These are phyloP conservation scores for Chouioia cunea DNA, from an alignment of 2,888 invertebrate species.

Conservation along the genomic window DNA sequence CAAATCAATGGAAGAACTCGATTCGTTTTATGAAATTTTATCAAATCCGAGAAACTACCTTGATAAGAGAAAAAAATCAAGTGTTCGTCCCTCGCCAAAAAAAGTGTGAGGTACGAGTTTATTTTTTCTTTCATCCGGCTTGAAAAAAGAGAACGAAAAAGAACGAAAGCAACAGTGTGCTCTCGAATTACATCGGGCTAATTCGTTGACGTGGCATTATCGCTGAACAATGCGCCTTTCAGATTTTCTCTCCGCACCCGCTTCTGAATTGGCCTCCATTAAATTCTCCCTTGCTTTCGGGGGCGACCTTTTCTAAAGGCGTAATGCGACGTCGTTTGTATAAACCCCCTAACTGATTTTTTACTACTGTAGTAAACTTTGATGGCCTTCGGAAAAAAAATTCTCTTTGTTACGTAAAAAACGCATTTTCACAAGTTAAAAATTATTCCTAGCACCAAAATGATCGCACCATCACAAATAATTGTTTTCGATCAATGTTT, in stretches of 20 bases:
- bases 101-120: neutral
- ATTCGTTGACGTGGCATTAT: slow-evolving; percentile 54
- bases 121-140: slow-evolving; percentile 1
- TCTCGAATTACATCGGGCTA: slow-evolving; percentile 61
- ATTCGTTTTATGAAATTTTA: no score
- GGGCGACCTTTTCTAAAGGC: slow-evolving; percentile 36
- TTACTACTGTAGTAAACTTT: slow-evolving; percentile 29
- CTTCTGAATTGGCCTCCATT: slow-evolving; percentile 37
- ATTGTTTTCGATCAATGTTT: no score
- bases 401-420: no score
- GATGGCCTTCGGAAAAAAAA: neutral
- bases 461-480: no score
- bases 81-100: slow-evolving; percentile 8
- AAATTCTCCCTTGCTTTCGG: slow-evolving; percentile 33
- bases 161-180: slow-evolving; percentile 12
- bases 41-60: no score
- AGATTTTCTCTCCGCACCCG: slow-evolving; percentile 35
- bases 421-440: no score
- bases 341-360: slow-evolving; percentile 23
- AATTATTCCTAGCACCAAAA: no score
- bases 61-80: slow-evolving; percentile 17
- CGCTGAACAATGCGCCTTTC: slow-evolving; percentile 47
- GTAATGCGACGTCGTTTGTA: slow-evolving; percentile 31
- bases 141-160: neutral
- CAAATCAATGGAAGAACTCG: no score